These are phyloP conservation scores for Corythornis cristatus DNA, from an alignment of 2,113 vertebrate species.

Conservation along the genomic window DNA sequence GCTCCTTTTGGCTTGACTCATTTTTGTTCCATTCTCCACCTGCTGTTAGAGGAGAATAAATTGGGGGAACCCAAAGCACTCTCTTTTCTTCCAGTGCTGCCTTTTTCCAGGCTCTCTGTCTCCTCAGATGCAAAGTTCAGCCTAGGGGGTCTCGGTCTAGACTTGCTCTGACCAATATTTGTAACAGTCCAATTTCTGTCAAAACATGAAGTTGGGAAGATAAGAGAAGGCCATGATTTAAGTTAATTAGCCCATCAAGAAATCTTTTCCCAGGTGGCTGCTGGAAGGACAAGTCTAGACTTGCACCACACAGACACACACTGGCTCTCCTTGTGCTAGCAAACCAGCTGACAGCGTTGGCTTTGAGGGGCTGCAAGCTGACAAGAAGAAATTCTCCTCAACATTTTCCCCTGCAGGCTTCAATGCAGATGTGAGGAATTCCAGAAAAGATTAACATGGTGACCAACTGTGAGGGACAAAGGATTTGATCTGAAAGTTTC, in stretches of 20 bases:
- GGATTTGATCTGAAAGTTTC: not conserved
- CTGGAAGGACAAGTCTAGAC: not conserved
- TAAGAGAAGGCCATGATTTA: not conserved
- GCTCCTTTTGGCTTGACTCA: not conserved
- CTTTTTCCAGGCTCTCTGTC: not conserved
- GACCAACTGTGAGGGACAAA: slow-evolving; percentile 1
- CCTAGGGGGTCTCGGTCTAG: not conserved
- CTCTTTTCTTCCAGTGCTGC: not conserved
- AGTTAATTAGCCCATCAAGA: not conserved
- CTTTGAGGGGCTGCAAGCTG: not conserved
- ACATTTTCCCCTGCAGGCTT: slow-evolving; percentile 14
- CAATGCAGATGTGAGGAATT: slow-evolving; percentile 41
- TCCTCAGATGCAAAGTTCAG: not conserved
- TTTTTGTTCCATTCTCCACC: not conserved
- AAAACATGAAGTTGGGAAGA: not conserved
- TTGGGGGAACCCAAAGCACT: accelerated
- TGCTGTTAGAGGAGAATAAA: not conserved
- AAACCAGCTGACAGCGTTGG: not conserved
- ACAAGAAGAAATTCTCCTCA: not conserved
- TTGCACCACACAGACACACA: accelerated
- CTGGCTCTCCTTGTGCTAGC: not conserved
- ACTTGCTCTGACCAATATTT: not conserved
- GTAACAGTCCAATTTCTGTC: not conserved
- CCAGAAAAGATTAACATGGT: not conserved
- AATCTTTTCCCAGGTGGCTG: not conserved